Conservation (phyloP, 2,113 vertebrate species). For the Callospermophilus lateralis region DNA sequence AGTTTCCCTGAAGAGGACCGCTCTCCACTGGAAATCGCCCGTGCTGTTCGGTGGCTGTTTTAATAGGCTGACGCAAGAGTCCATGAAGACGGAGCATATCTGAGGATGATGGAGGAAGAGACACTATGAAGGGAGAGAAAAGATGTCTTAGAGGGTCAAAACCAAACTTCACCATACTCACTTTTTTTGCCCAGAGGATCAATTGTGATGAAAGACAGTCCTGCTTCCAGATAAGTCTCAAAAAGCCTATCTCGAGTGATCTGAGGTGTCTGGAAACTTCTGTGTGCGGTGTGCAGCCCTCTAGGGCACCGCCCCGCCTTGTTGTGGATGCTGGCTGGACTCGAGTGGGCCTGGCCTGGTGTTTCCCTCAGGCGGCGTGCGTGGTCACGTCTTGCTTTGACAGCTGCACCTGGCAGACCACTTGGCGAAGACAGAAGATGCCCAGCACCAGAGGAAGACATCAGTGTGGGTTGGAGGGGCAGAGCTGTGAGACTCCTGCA, state of each 20-base stretch:
- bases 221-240: background rate
- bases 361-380: background rate
- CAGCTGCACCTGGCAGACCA: background rate
- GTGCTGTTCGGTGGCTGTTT: background rate
- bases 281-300: background rate
- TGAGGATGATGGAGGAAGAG: background rate
- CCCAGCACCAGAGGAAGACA: background rate
- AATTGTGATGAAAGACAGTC: background rate
- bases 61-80: background rate
- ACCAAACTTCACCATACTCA: background rate
- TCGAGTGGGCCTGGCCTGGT: background rate
- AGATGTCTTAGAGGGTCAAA: background rate
- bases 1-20: background rate
- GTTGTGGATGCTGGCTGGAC: background rate
- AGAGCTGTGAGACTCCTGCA: background rate
- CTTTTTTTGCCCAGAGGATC: background rate
- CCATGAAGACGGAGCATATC: background rate
- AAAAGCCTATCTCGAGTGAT: background rate
- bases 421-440: background rate
- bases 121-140: background rate
- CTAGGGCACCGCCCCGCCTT: background rate
- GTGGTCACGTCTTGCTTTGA: background rate
- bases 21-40: background rate
- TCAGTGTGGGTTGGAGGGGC: background rate
- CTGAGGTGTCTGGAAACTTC: background rate